Evolutionary conservation across 1,140 invertebrate genomes (phyloP).

Genomic region (Caenorhabditis latens): DNA sequence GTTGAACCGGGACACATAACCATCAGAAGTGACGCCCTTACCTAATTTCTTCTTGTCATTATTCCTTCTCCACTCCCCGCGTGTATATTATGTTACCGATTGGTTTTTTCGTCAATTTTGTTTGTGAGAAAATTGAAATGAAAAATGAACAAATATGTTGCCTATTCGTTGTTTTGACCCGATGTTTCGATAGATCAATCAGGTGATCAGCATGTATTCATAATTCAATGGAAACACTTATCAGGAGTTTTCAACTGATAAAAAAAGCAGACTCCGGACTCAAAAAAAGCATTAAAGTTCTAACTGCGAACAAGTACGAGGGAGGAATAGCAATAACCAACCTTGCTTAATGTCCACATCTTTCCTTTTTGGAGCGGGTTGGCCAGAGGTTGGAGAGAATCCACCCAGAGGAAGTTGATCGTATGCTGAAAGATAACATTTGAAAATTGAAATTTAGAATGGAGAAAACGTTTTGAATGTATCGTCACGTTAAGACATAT

Average conservation of each 20-base stretch:
- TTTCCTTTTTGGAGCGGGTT: not conserved
- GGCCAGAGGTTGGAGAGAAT: not conserved
- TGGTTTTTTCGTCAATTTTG: not conserved
- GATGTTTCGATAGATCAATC: not conserved
- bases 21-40: conserved; percentile 8
- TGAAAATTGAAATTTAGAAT: too few relatives aligned
- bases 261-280: not conserved
- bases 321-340: not conserved
- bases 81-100: conserved; percentile 5
- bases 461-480: too few relatives aligned
- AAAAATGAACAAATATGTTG: conserved; percentile 26
- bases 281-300: too few relatives aligned
- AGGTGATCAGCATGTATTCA: not conserved
- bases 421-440: too few relatives aligned
- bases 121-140: too few relatives aligned
- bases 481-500: too few relatives aligned
- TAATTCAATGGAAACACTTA: not conserved
- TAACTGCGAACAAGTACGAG: not conserved
- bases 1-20: conserved; percentile 31
- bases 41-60: not conserved
- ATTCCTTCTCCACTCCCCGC: not conserved
- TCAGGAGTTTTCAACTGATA: not conserved
- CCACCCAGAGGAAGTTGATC: too few relatives aligned
- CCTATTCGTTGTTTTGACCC: not conserved
- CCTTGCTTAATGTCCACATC: conserved; percentile 24